Evolutionary conservation across 2,797 vertebrate genomes (phyloP), one percentile per base, ranked within the genome.

Genomic region (Choloepus didactylus): DNA sequence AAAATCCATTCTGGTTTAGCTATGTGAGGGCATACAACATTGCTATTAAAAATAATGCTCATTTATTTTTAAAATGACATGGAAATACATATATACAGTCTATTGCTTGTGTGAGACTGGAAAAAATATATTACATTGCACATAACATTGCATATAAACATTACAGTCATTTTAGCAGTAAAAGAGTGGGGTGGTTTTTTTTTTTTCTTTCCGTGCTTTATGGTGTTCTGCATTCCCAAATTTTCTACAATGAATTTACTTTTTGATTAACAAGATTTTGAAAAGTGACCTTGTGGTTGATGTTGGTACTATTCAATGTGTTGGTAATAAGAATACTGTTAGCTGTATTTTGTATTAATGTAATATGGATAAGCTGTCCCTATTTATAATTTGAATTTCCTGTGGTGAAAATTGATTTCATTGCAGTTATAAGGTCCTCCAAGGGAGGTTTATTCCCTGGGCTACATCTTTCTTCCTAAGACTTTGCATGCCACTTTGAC

Each of bases 231-330:
- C 19, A 93, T n/a, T 87, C 75, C 19, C 59, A 84, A 88, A 75
- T 79, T 81, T 73, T 73, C 76, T 87, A 7, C 8, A 62, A 21
- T 91, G 38, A 79, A 87, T 80, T 80, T 87, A 80, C 16, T 49
- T 59, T 87, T 64, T 73, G 19, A 90, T 49, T 86, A 75, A 62
- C 3, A 31, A 31, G 29, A 27, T 15, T 86, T 72, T 80, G 38
- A 87, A 96, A 95, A 81, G 25, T 72, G 70, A 62, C 1, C 2
- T 51, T 94, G 16, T 54, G 27, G 51, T 46, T 95, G 27, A 96
- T 67, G 86, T 86, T 59, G 35, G 54, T 56, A 56, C 23, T 89
- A 89, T 86, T 80, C 11, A 16, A 27, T 72, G 69, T 80, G 75
- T 66, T 77, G 6, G 3, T n/a, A 54, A 69, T 69, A 62, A 67